Evolutionary conservation across 1,140 invertebrate species (phyloP).

Genomic region (Ceratina japonica): DNA sequence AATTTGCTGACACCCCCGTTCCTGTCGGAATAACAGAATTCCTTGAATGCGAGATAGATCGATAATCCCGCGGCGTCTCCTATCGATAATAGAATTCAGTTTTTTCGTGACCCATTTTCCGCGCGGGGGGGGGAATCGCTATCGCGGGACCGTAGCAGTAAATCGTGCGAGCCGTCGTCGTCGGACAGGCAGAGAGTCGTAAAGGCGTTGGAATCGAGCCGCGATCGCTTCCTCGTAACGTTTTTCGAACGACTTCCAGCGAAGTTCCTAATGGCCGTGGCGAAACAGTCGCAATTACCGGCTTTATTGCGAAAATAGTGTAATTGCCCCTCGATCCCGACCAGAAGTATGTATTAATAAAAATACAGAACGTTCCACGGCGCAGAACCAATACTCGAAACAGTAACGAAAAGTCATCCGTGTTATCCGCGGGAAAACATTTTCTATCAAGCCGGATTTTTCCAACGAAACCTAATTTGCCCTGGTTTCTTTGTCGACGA

Average conservation of each 20-base stretch:
- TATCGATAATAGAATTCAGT: constrained; percentile 20
- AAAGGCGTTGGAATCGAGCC: constrained; percentile 8
- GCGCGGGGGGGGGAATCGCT: neutral
- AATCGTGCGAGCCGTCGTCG: constrained; percentile 14
- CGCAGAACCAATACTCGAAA: too few species aligned
- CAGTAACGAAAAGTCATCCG: too few species aligned
- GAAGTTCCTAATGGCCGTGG: neutral
- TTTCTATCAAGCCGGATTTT: too few species aligned
- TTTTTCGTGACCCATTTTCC: constrained; percentile 45
- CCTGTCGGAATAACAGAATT: too few species aligned
- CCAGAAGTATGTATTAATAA: too few species aligned
- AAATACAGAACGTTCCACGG: too few species aligned
- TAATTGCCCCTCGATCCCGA: neutral
- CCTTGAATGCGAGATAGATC: too few species aligned
- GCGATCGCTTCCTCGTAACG: neutral
- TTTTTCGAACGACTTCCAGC: neutral
- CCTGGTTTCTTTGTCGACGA: too few species aligned
- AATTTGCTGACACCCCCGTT: too few species aligned
- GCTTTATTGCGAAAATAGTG: neutral
- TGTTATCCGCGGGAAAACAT: too few species aligned
- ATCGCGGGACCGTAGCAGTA: constrained; percentile 4
- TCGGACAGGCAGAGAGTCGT: constrained; percentile 18
- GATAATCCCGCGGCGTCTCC: too few species aligned
- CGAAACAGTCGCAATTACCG: neutral
- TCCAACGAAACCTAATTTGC: too few species aligned